Percentiles rank a stretch among this genome's conserved stretches.
These are phyloP conservation scores for Dromococcyx pavoninus DNA, from an alignment of 2,797 vertebrate species.

Conservation along the genomic window DNA sequence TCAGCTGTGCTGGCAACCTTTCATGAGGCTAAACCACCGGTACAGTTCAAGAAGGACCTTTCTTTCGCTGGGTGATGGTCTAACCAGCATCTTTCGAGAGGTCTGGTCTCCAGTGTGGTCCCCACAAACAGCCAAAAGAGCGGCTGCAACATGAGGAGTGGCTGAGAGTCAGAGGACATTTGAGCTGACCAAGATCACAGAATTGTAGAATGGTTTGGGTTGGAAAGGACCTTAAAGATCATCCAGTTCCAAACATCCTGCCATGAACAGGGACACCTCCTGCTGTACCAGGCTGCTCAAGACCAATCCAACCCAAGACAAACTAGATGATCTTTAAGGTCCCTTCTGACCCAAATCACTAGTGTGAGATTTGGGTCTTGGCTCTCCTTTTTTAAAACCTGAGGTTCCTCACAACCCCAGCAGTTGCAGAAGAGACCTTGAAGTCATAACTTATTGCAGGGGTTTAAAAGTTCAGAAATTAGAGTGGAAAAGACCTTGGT, in stretches of 20 bases:
- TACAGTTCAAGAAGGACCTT: background rate
- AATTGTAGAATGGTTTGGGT: too few relatives aligned
- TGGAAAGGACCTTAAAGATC: too few relatives aligned
- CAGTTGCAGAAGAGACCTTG: background rate
- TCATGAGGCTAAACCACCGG: fast-evolving
- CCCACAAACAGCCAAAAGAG: too few relatives aligned
- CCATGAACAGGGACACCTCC: too few relatives aligned
- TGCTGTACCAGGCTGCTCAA: too few relatives aligned
- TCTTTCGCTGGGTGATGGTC: background rate
- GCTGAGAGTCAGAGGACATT: background rate
- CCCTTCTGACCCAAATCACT: too few relatives aligned
- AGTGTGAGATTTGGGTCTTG: background rate
- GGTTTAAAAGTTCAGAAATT: background rate
- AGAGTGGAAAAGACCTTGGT: background rate
- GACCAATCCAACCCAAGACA: too few relatives aligned
- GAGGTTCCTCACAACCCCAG: fast-evolving
- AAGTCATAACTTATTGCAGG: background rate
- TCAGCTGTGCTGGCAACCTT: too few relatives aligned
- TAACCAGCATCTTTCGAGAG: background rate
- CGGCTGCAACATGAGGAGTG: background rate
- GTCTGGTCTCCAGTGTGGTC: background rate
- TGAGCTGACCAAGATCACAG: too few relatives aligned
- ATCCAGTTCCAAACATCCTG: too few relatives aligned
- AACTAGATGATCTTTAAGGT: too few relatives aligned
- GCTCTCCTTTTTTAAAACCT: background rate